These are phyloP conservation scores for Aphelinus atriplicis DNA, from an alignment of 1,140 invertebrate species.

Conservation along the genomic window DNA sequence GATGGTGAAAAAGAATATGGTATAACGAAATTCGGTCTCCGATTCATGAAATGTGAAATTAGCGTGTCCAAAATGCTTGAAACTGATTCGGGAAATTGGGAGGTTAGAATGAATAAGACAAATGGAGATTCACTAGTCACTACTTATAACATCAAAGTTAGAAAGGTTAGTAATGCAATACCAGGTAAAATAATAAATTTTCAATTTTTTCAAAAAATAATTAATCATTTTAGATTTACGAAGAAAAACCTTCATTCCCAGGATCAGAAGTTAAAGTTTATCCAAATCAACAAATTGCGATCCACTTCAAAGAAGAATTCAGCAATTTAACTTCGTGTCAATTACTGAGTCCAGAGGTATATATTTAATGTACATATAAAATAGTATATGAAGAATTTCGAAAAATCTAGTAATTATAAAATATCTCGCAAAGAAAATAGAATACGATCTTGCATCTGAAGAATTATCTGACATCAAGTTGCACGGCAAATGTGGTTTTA, in stretches of 20 bases:
- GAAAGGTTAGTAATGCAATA: constrained; percentile 4
- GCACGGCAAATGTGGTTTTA: constrained; percentile 23
- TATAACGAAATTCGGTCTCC: no score
- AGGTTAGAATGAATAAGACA: background rate
- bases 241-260: background rate
- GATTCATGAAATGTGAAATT: background rate
- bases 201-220: background rate
- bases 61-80: background rate
- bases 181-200: no score
- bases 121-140: background rate
- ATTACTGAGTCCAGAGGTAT: constrained; percentile 26
- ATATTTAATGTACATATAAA: background rate
- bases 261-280: background rate
- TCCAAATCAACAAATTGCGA: constrained; percentile 3
- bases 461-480: constrained; percentile 3
- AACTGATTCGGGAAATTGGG: constrained; percentile 20
- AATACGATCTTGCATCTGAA: background rate
- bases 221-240: constrained; percentile 6
- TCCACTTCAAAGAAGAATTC: constrained; percentile 19
- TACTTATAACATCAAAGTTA: constrained; percentile 19
- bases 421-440: background rate
- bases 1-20: no score
- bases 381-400: no score
- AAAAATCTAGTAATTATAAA: no score
- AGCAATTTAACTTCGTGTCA: constrained; percentile 9